These are phyloP conservation scores for Platorchestia sp. DNA, from an alignment of 1,140 invertebrate genomes.

Conservation along the genomic window DNA sequence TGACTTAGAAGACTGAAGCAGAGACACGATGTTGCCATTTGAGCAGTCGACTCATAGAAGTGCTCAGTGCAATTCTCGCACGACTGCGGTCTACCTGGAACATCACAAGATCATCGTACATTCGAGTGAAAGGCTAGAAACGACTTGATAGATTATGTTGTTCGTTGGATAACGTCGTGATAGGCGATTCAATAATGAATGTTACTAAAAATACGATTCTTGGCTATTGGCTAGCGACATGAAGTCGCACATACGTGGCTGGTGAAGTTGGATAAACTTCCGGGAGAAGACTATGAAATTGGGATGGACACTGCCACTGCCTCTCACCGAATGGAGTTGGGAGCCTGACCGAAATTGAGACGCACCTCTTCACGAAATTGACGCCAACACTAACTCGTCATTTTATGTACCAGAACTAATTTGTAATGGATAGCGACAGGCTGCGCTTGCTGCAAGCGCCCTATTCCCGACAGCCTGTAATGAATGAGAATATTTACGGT, in stretches of 20 bases:
- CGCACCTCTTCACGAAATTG: background rate
- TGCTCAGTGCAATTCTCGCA: background rate
- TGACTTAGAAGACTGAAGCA: background rate
- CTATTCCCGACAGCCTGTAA: background rate
- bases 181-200: background rate
- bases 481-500: constrained; percentile 15
- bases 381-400: background rate
- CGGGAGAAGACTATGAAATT: background rate
- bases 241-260: background rate
- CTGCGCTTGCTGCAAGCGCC: background rate
- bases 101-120: background rate
- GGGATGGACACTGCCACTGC: background rate
- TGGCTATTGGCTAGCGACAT: background rate
- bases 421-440: background rate
- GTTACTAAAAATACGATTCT: background rate
- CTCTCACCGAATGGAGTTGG: background rate
- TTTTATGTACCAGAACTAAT: background rate
- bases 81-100: background rate
- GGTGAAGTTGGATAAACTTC: background rate
- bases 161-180: background rate
- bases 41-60: background rate
- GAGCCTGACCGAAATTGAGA: background rate
- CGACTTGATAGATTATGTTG: background rate
- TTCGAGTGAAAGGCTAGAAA: background rate
- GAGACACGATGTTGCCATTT: constrained; percentile 7